Evolutionary conservation across 2,888 invertebrate genomes (phyloP).

Genomic region (Prosopocoilus inquinatus): DNA sequence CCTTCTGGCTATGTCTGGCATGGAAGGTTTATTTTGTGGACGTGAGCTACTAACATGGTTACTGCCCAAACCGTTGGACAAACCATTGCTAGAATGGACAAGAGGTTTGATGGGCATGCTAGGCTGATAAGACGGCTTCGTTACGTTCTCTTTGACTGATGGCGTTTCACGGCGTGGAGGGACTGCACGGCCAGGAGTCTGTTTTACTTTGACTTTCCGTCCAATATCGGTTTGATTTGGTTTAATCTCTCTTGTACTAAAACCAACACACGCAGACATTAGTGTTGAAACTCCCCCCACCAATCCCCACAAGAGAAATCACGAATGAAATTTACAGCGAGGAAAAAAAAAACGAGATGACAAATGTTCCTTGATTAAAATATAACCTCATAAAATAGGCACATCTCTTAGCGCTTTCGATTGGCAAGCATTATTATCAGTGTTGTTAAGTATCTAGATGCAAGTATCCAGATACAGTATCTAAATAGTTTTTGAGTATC

Average conservation of each 20-base stretch:
- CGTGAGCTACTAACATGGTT: constrained; percentile 51
- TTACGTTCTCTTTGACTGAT: constrained; percentile 39
- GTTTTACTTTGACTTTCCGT: constrained; percentile 79
- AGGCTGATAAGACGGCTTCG: constrained; percentile 45
- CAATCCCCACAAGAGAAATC: no score
- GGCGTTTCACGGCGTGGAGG: constrained; percentile 42
- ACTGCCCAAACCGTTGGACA: constrained; percentile 44
- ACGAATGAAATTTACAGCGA: no score
- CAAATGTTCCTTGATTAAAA: no score
- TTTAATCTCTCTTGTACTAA: constrained; percentile 90
- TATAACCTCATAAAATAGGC: no score
- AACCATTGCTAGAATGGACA: constrained; percentile 35
- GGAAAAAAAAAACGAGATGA: no score
- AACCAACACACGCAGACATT: constrained; percentile 35
- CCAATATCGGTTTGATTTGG: constrained; percentile 88
- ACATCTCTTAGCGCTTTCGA: no score
- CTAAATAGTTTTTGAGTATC: no score
- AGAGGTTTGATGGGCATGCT: constrained; percentile 39
- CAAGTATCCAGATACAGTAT: no score
- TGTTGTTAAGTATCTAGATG: no score
- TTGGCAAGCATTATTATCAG: no score
- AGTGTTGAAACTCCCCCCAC: no score
- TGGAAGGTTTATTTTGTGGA: constrained; percentile 51
- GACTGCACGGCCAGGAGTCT: constrained; percentile 35
- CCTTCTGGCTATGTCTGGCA: constrained; percentile 69